Base-by-base conservation (phyloP, 1,140 invertebrate genomes). In the Venustaconcha ellipsiformis region DNA sequence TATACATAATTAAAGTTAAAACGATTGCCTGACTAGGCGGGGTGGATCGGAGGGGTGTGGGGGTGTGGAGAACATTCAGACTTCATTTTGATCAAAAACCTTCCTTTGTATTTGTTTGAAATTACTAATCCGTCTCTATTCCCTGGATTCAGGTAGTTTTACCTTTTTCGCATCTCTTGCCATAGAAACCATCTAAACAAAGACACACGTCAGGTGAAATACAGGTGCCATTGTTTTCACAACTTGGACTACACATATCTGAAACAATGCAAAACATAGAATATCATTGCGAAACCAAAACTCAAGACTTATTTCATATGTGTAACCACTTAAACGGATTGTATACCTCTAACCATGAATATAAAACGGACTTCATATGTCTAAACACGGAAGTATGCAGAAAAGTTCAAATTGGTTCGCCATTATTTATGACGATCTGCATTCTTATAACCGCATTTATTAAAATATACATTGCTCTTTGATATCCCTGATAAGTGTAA, bases 201-300 rank as follows among this genome's bases (percentile, higher is more conserved):
- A 83, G 78, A 71, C 86, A 87, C 14, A 82, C 80, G 70, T 85
- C 79, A 15, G 83, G 85, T 13, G 85, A 87, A 63, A 88, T 82
- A 82, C 87, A 88, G 2, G 84, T 86, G 57, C 87, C 87, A 64
- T 87, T 87, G 71, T 88, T 88, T 69, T 86, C 78, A 76, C 87
- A 88, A 57, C 80, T 78, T 15, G 85, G 84, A 72, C 81, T 79
- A 76, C 87, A 88, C 77, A 86, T 70, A 14, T 84, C 87, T 88
- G 78, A 67, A 75, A 70, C 20, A 59, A 26, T n/a, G 37, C 15
- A 37, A n/a, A 26, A 70, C n/a, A 70, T 2, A 57, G 0, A 14
- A 20, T 58, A n/a, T 18, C 18, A 20, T n/a, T 20, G 17, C 56
- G n/a, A 14, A 57, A 70, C 55, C 14, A 57, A 58, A 70, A 14